phyloP scores from a whole-genome alignment of 1,140 invertebrate species.

The Pomacea maculata region DNA sequence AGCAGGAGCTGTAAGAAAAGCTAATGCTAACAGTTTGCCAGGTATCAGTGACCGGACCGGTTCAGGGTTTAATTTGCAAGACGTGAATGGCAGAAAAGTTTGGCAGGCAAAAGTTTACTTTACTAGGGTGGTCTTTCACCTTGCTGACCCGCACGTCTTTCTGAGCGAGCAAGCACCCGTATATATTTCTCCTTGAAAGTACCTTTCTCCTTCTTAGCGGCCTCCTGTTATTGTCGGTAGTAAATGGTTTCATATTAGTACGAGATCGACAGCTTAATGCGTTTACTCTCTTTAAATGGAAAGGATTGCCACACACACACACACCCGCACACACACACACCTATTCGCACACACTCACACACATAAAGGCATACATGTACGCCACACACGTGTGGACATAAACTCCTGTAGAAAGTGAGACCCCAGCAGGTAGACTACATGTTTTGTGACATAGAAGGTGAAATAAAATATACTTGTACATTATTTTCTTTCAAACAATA shows the following conservation, averaged over 20 bases:
- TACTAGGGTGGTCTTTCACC: constrained; percentile 13
- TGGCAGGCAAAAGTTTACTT: constrained; percentile 13
- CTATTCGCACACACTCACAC: background rate
- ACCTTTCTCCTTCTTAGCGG: background rate
- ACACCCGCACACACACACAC: background rate
- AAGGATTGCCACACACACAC: background rate
- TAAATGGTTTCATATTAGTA: constrained; percentile 9
- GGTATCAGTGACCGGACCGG: constrained; percentile 5
- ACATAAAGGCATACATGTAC: background rate
- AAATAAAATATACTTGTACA: too few relatives aligned
- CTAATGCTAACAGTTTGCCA: background rate
- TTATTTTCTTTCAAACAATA: too few relatives aligned
- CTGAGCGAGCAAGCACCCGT: constrained; percentile 5
- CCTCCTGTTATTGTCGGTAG: constrained; percentile 2
- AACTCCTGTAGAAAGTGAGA: too few relatives aligned
- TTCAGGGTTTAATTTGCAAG: constrained; percentile 7
- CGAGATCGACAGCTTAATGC: background rate
- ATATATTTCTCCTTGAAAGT: constrained; percentile 10
- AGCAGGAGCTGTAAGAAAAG: constrained; percentile 4
- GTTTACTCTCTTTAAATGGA: background rate
- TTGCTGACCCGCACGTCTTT: background rate
- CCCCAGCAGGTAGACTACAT: too few relatives aligned
- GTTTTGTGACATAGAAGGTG: too few relatives aligned
- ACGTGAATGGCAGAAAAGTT: constrained; percentile 4
- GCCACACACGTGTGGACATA: too few relatives aligned